phyloP scores from a whole-genome alignment of 2,113 vertebrate genomes.

The Peromyscus californicus region DNA sequence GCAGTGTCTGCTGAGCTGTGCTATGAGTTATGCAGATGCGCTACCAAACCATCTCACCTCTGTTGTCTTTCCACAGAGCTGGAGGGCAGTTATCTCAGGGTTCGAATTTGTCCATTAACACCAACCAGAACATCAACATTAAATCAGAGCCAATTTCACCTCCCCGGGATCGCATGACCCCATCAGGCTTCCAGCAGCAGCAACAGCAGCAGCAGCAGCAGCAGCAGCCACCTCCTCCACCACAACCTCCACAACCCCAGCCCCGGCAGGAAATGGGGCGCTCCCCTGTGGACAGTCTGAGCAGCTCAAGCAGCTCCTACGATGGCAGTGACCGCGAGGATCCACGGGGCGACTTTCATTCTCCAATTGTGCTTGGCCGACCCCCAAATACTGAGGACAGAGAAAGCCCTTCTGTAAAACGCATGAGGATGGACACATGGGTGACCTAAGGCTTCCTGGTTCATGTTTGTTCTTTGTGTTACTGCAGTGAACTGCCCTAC shows the following conservation, averaged over 20 bases:
- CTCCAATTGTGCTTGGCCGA: conserved; percentile 92
- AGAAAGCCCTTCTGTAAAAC: conserved; percentile 97
- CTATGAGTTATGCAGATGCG: not conserved
- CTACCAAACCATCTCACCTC: not conserved
- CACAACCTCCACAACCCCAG: conserved; percentile 82
- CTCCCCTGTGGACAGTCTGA: conserved; percentile 98
- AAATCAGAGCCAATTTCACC: conserved; percentile 99
- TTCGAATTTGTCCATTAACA: conserved; percentile 96
- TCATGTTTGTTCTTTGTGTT: conserved; percentile 71
- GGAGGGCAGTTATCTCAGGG: conserved; percentile 98
- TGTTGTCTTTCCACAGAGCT: conserved; percentile 87
- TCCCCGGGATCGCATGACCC: conserved; percentile 95
- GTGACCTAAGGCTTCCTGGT: conserved; percentile 92
- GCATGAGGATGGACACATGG: conserved; percentile 99
- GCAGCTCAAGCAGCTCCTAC: conserved; percentile 99
- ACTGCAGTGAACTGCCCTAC: conserved; percentile 89
- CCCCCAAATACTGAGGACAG: conserved; percentile 92
- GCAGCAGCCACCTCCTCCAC: conserved; percentile 70
- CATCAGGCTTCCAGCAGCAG: conserved; percentile 92
- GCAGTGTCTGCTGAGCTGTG: not conserved
- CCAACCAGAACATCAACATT: conserved; percentile 98
- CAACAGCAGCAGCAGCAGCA: conserved; percentile 85
- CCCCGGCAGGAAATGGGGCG: conserved; percentile 96
- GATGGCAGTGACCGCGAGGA: conserved; percentile 98
- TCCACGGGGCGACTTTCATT: conserved; percentile 95